A percentile compares a stretch with the other conserved stretches of the same genome.
Conservation (phyloP, 2,888 invertebrate genomes). For the Drosophila pseudotakahashii region DNA sequence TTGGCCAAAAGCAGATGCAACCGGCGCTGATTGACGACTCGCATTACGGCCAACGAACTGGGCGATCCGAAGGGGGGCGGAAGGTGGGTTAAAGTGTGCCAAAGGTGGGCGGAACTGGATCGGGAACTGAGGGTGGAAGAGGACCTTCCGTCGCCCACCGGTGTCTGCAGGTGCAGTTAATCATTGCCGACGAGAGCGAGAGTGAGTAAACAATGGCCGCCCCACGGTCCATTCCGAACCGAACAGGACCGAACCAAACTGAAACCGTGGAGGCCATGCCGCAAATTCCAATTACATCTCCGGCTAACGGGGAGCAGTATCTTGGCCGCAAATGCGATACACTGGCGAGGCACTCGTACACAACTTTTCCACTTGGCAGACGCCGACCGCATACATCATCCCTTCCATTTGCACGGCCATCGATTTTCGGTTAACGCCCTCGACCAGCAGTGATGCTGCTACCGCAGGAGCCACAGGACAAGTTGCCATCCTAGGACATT, state of each 20-base stretch:
- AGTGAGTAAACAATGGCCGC: slow-evolving; percentile 72
- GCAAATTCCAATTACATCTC: slow-evolving; percentile 74
- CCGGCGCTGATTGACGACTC: slow-evolving; percentile 71
- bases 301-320: slow-evolving; percentile 31
- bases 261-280: slow-evolving; percentile 33
- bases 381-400: slow-evolving; percentile 79
- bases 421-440: slow-evolving; percentile 81
- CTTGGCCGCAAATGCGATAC: slow-evolving; percentile 43
- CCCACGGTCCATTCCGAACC: slow-evolving; percentile 30
- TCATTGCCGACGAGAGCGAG: slow-evolving; percentile 78
- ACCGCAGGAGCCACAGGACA: slow-evolving; percentile 51
- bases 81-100: slow-evolving; percentile 1
- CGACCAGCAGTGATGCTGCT: slow-evolving; percentile 68
- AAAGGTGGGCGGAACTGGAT: not conserved
- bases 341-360: slow-evolving; percentile 38
- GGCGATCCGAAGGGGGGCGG: slow-evolving; percentile 14
- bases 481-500: slow-evolving; percentile 38
- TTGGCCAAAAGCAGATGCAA: slow-evolving; percentile 91
- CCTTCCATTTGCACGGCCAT: slow-evolving; percentile 83
- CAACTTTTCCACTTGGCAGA: slow-evolving; percentile 68
- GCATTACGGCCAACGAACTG: slow-evolving; percentile 70
- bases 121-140: not conserved
- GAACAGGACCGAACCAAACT: slow-evolving; percentile 1
- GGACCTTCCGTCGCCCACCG: slow-evolving; percentile 56
- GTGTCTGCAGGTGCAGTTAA: slow-evolving; percentile 79